These are phyloP conservation scores for Catagonus wagneri DNA, from an alignment of 2,113 vertebrate species.

Conservation along the genomic window DNA sequence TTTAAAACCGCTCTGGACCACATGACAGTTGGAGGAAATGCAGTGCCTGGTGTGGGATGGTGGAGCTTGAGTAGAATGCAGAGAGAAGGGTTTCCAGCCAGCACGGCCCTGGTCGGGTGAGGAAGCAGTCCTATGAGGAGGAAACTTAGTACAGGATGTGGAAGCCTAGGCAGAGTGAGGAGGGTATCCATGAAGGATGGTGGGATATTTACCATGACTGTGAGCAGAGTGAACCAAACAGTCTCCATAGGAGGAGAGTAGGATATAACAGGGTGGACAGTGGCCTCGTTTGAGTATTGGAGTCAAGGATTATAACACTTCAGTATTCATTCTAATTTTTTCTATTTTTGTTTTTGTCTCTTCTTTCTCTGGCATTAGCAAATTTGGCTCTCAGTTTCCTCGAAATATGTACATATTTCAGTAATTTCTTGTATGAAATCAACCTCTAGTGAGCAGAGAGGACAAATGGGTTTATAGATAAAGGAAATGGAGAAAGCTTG, in stretches of 20 bases:
- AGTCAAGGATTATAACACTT: background rate
- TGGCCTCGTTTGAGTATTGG: background rate
- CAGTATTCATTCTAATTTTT: background rate
- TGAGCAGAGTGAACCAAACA: background rate
- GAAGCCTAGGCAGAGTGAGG: background rate
- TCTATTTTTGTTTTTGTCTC: background rate
- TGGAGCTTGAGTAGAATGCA: too few relatives aligned
- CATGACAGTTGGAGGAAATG: background rate
- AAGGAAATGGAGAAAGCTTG: background rate
- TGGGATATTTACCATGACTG: background rate
- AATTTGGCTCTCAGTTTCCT: background rate
- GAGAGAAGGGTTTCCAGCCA: rapidly evolving
- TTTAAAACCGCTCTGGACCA: background rate
- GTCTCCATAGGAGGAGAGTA: rapidly evolving
- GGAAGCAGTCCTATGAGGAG: background rate
- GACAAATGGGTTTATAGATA: background rate
- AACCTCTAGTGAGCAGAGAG: background rate
- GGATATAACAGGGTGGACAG: rapidly evolving
- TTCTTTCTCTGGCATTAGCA: background rate
- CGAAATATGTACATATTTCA: background rate
- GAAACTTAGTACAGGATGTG: rapidly evolving
- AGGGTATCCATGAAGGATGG: background rate
- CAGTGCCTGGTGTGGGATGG: background rate
- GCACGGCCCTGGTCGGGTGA: rapidly evolving
- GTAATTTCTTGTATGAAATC: background rate